Percentiles rank a stretch among this genome's conserved stretches.
Evolutionary conservation across 2,888 invertebrate species (phyloP).

Genomic region (Prenolepis imparis): DNA sequence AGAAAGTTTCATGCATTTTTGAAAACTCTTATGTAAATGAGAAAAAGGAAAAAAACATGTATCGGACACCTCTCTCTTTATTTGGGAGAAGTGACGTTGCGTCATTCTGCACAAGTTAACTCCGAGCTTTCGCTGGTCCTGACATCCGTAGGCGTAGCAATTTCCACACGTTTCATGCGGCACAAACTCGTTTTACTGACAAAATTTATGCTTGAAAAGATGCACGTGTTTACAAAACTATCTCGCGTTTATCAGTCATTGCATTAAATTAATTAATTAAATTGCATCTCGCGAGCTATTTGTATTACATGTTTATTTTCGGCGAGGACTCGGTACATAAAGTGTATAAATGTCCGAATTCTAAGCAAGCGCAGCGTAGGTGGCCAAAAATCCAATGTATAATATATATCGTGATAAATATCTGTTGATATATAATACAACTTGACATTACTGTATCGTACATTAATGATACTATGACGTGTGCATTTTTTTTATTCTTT

Average conservation of each 20-base stretch:
- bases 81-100: neutral
- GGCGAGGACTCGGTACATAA: neutral
- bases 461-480: too few species aligned
- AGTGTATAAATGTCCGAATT: neutral
- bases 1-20: neutral
- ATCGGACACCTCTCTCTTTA: too few species aligned
- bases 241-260: neutral
- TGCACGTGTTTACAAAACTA: conserved; percentile 14
- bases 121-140: neutral
- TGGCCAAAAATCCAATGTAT: neutral
- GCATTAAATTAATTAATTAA: conserved; percentile 20
- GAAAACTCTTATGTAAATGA: neutral
- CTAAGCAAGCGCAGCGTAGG: neutral
- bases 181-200: conserved; percentile 1
- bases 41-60: neutral
- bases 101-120: neutral
- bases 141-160: neutral
- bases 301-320: neutral
- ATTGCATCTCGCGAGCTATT: neutral
- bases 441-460: too few species aligned
- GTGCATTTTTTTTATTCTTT: too few species aligned
- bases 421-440: too few species aligned
- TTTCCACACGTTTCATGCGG: neutral
- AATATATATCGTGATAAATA: neutral
- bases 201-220: conserved; percentile 18